phyloP scores from a whole-genome alignment of 2,888 invertebrate genomes.

The Myopa testacea region DNA sequence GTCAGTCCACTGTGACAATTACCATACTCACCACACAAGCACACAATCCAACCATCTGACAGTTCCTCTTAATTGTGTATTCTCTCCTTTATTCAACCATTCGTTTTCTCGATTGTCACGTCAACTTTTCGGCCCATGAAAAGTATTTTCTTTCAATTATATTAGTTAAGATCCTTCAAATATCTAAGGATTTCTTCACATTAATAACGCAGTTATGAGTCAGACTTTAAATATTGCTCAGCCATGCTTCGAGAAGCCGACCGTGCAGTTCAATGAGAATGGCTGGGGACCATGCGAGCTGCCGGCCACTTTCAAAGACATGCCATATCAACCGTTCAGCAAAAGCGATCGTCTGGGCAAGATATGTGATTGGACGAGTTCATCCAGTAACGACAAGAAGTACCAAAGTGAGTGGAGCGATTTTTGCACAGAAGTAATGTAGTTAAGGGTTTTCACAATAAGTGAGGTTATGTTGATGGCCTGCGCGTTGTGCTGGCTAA shows the following conservation, averaged over 20 bases:
- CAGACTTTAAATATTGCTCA: constrained; percentile 59
- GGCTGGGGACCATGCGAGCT: constrained; percentile 98
- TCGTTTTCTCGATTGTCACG: constrained; percentile 37
- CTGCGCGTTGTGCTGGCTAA: neutral
- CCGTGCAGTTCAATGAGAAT: constrained; percentile 64
- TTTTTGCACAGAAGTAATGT: too few species aligned
- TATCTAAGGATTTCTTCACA: neutral
- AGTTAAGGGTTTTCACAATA: constrained; percentile 40
- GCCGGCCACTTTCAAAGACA: constrained; percentile 83
- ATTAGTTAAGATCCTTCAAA: neutral
- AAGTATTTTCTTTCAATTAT: constrained; percentile 1
- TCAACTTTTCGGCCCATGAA: constrained; percentile 15
- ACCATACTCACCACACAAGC: too few species aligned
- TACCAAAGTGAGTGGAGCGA: constrained; percentile 73
- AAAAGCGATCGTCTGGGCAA: constrained; percentile 98
- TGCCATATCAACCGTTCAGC: constrained; percentile 98
- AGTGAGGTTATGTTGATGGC: constrained; percentile 57
- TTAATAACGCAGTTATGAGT: constrained; percentile 50
- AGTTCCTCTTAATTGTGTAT: too few species aligned
- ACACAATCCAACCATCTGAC: too few species aligned
- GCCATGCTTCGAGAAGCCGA: constrained; percentile 58
- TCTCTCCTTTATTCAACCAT: neutral
- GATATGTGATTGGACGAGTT: constrained; percentile 99
- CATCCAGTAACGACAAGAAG: constrained; percentile 91
- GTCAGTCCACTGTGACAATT: too few species aligned